A percentile compares a stretch with the other conserved stretches of the same genome.
phyloP scores from a whole-genome alignment of 2,797 vertebrate genomes.

The Melanogrammus aeglefinus region DNA sequence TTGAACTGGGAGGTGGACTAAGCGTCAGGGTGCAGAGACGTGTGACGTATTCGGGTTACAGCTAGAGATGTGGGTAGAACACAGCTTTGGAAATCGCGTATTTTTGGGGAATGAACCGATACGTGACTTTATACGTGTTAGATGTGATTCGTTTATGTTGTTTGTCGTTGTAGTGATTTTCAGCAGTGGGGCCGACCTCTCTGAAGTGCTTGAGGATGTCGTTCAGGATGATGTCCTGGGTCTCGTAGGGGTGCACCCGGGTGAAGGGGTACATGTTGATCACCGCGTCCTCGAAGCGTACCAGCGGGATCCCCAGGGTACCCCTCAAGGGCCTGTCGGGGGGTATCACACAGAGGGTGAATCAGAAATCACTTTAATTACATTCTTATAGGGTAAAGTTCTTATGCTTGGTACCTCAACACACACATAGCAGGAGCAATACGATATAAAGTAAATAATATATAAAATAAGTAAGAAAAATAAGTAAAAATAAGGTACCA shows the following conservation, averaged over 20 bases:
- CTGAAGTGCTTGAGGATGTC: slow-evolving; percentile 96
- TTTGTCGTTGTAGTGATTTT: too few species aligned
- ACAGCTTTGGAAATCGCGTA: neutral
- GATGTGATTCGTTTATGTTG: too few species aligned
- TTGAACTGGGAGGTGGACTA: neutral
- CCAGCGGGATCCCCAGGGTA: slow-evolving; percentile 87
- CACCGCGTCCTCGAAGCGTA: slow-evolving; percentile 94
- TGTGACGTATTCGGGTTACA: neutral
- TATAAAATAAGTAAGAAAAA: too few species aligned
- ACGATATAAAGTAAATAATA: too few species aligned
- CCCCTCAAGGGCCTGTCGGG: slow-evolving; percentile 86
- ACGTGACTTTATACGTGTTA: neutral
- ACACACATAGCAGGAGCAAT: too few species aligned
- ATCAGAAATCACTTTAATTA: too few species aligned
- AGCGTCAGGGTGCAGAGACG: neutral
- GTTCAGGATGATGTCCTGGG: slow-evolving; percentile 94
- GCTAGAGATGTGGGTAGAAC: neutral
- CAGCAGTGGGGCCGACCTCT: slow-evolving; percentile 76
- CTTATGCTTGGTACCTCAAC: too few species aligned
- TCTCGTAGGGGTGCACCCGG: slow-evolving; percentile 94
- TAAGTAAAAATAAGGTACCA: too few species aligned
- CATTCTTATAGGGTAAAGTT: too few species aligned
- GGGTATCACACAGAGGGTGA: neutral
- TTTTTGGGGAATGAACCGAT: neutral
- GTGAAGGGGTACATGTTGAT: slow-evolving; percentile 96